Conservation (phyloP, 2,113 vertebrate species). For the Notarius lentiginosus region DNA sequence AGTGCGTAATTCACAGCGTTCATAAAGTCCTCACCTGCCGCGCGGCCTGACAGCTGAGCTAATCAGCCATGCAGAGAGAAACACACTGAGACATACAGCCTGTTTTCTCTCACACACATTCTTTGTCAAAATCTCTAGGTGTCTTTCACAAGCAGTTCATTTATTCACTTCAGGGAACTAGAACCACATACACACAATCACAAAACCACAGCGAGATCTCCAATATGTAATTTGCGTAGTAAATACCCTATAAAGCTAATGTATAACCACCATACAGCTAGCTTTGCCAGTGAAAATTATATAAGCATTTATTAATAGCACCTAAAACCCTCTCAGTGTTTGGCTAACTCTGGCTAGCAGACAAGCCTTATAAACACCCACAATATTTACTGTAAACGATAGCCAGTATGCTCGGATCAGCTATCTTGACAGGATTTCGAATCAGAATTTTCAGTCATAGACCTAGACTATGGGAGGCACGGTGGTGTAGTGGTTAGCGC, state of each 20-base stretch:
- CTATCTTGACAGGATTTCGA: neutral
- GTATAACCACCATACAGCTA: neutral
- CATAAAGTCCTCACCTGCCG: constrained; percentile 40
- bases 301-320: neutral
- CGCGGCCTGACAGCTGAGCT: constrained; percentile 15
- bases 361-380: neutral
- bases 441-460: neutral
- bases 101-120: neutral
- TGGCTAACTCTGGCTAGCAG: neutral
- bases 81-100: constrained; percentile 4
- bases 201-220: neutral
- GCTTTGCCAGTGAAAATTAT: neutral
- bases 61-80: constrained; percentile 29
- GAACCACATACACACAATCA: neutral
- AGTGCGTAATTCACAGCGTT: constrained; percentile 18
- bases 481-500: too few species aligned
- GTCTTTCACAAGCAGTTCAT: neutral
- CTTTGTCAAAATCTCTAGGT: neutral
- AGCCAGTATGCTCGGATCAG: neutral
- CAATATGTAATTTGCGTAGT: neutral
- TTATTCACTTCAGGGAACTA: neutral
- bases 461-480: neutral
- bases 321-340: neutral
- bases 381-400: neutral
- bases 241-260: neutral